Conservation (phyloP, 2,113 vertebrate genomes). For the Kryptolebias marmoratus region DNA sequence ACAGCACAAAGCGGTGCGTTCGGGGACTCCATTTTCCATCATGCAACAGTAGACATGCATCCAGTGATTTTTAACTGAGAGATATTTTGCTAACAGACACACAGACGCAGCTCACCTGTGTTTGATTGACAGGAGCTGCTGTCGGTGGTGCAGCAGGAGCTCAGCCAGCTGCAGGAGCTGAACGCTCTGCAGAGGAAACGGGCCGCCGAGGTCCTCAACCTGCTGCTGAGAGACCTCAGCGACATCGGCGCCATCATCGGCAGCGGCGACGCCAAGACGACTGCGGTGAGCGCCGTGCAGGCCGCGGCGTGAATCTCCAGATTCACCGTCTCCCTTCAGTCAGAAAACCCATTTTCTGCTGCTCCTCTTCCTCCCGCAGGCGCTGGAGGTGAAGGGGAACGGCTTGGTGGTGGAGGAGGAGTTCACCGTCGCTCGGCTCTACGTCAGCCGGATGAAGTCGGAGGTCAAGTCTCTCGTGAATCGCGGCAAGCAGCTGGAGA, state of each 20-base stretch:
- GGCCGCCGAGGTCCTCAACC: conserved; percentile 87
- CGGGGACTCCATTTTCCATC: neutral
- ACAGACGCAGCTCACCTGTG: neutral
- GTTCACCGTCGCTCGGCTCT: conserved; percentile 91
- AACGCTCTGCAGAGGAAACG: conserved; percentile 91
- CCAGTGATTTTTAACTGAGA: too few species aligned
- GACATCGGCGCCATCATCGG: conserved; percentile 91
- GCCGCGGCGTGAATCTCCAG: neutral
- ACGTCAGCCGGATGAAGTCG: conserved; percentile 93
- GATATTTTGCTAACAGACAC: too few species aligned
- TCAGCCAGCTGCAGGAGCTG: conserved; percentile 89
- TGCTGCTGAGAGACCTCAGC: conserved; percentile 88
- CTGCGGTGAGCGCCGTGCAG: conserved; percentile 66
- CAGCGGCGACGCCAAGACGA: conserved; percentile 85
- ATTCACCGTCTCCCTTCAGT: neutral
- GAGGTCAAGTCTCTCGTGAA: conserved; percentile 93
- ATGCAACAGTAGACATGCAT: too few species aligned
- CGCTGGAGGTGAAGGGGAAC: conserved; percentile 85
- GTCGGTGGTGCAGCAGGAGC: conserved; percentile 83
- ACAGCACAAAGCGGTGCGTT: conserved; percentile 85
- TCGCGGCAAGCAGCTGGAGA: conserved; percentile 91
- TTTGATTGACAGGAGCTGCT: conserved; percentile 78
- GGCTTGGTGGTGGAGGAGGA: conserved; percentile 87
- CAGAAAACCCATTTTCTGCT: neutral
- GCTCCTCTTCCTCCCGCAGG: conserved; percentile 58